Evolutionary conservation across 1,140 invertebrate genomes (phyloP), one percentile per base, ranked within the genome.

Genomic region (Neodiprion fabricii): DNA sequence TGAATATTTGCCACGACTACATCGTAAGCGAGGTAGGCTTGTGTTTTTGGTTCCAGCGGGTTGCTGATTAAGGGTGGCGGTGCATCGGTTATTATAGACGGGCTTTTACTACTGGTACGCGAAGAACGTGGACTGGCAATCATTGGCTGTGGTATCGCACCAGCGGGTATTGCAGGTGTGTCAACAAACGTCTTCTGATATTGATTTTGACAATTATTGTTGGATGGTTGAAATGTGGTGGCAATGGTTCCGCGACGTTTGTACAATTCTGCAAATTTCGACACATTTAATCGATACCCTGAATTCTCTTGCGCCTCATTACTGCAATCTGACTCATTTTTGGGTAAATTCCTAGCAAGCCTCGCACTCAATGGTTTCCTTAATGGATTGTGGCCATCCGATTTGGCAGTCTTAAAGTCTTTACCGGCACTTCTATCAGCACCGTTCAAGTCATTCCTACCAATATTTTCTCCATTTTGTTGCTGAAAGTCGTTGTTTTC

Each of bases 1-100:
- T 74, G 80, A 50, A 87, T 76, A 72, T 87, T 86, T 7, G 82
- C 85, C 21, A 87, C 76, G 14, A 87, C 80, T 17, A 87, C 50
- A 77, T 85, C 83, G 48, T 80, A 69, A 0, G 82, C 81, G 66
- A 47, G 12, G 1, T 75, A 11, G 53, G 75, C 23, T 9, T 7
- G 53, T 11, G 48, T 70, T 76, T 76, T 72, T 9, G 72, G 28
- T 40, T 40, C 28, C 53, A 40, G 74, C 75, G 1, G 17, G 9
- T 74, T n/a, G 72, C 1, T 9, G 21, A 73, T 28, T 23, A 79
- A 75, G 1, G 21, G 0, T 65, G 79, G 75, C 17, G 79, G 49
- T 9, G 73, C 10, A 28, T 48, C 40, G 48, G 11, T 23, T 48
- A 7, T 49, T 53, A 65, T 10, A 10, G 10, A n/a, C 49, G 7